phyloP scores from a whole-genome alignment of 2,113 vertebrate genomes.

The Antennarius striatus region DNA sequence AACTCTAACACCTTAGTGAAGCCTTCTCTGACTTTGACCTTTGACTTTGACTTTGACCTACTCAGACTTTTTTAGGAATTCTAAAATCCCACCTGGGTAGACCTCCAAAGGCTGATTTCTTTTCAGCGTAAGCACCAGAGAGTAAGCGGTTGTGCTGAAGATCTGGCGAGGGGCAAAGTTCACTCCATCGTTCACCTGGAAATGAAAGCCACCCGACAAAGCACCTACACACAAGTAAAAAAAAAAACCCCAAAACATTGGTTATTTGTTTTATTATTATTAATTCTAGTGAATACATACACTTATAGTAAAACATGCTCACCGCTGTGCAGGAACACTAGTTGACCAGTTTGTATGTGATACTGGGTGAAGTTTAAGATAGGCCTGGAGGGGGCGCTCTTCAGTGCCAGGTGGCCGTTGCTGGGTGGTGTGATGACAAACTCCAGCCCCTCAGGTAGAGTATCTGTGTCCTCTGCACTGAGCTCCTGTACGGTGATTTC shows the following conservation, averaged over 20 bases:
- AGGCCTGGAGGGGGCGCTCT: slow-evolving; percentile 76
- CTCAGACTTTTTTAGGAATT: background rate
- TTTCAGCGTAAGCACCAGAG: slow-evolving; percentile 80
- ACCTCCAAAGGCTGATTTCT: slow-evolving; percentile 82
- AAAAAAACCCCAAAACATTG: background rate
- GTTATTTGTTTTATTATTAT: background rate
- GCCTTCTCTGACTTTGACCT: background rate
- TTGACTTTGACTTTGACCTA: background rate
- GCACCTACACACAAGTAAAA: slow-evolving; percentile 75
- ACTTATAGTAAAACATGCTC: slow-evolving; percentile 30
- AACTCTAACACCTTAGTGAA: background rate
- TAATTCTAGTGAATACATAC: no score
- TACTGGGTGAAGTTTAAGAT: slow-evolving; percentile 89
- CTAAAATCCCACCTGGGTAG: slow-evolving; percentile 82
- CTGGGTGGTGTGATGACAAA: slow-evolving; percentile 85
- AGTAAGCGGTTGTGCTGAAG: slow-evolving; percentile 83
- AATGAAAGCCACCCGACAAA: slow-evolving; percentile 86
- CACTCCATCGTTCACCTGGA: slow-evolving; percentile 90
- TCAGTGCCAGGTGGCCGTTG: slow-evolving; percentile 87
- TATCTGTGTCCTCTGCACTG: slow-evolving; percentile 84
- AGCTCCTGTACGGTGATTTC: slow-evolving; percentile 83
- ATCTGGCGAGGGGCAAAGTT: slow-evolving; percentile 86
- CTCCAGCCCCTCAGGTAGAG: slow-evolving; percentile 76
- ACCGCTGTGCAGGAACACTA: slow-evolving; percentile 88
- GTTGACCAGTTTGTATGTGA: slow-evolving; percentile 79